phyloP scores from a whole-genome alignment of 2,888 invertebrate species.

The Morpho achilles region DNA sequence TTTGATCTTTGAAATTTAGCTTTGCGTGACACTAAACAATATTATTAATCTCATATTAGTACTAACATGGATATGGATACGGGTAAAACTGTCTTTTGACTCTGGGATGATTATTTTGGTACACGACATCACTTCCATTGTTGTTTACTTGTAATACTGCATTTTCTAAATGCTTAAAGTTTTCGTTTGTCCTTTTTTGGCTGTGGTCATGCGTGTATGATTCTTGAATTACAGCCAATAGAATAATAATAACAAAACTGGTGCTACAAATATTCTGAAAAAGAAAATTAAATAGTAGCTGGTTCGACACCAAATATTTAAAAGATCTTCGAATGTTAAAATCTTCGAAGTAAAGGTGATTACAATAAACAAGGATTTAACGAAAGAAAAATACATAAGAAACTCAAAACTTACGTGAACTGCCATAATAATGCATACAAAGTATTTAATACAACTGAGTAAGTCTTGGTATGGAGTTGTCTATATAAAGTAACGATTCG shows the following conservation, averaged over 20 bases:
- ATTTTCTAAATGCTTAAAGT: neutral
- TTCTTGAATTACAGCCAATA: neutral
- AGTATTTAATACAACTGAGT: slow-evolving; percentile 12
- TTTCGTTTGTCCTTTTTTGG: neutral
- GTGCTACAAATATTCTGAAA: slow-evolving; percentile 15
- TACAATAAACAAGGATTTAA: neutral
- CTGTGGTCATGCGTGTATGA: no score
- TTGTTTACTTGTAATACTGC: neutral
- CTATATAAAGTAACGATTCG: slow-evolving; percentile 14
- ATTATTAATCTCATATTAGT: no score
- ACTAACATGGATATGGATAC: slow-evolving; percentile 21
- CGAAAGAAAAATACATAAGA: neutral
- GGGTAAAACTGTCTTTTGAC: slow-evolving; percentile 22
- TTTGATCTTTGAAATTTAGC: no score
- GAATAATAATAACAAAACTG: neutral
- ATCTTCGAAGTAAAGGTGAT: no score
- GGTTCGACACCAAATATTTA: neutral
- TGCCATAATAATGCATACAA: slow-evolving; percentile 13
- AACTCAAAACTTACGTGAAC: slow-evolving; percentile 15
- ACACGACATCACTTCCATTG: neutral
- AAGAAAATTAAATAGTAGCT: neutral
- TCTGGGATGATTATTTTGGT: slow-evolving; percentile 10
- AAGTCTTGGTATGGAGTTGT: neutral
- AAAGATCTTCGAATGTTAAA: neutral
- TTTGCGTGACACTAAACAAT: no score